Percentiles rank a stretch among this genome's conserved stretches.
These are phyloP conservation scores for Lytechinus variegatus DNA, from an alignment of 35 echinoderm and acorn worm species.

Conservation along the genomic window DNA sequence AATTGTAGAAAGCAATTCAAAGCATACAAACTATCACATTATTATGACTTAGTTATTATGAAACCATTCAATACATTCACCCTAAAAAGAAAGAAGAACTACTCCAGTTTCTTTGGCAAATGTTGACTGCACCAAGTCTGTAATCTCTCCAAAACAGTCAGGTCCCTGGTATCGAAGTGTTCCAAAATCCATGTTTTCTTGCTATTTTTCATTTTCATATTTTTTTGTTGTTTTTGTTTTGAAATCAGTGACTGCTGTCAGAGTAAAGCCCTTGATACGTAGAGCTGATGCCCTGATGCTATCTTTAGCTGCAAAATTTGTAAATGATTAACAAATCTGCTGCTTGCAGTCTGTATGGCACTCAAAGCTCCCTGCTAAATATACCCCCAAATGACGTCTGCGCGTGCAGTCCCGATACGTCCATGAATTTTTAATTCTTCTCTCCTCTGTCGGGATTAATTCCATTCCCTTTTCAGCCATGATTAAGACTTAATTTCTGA, in stretches of 20 bases:
- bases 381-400: slow-evolving; percentile 1
- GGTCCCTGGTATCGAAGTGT: background rate
- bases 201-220: slow-evolving; percentile 18
- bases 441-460: slow-evolving; percentile 9
- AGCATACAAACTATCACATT: no score
- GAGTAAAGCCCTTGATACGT: background rate
- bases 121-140: background rate
- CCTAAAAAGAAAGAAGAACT: background rate
- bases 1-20: no score
- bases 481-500: slow-evolving; percentile 4
- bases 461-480: background rate
- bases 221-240: background rate
- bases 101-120: background rate
- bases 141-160: background rate
- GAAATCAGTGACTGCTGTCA: background rate
- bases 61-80: background rate
- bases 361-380: slow-evolving; percentile 9
- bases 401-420: background rate
- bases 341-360: slow-evolving; percentile 14
- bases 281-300: background rate
- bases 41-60: background rate
- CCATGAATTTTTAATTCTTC: slow-evolving; percentile 20
- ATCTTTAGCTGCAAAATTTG: slow-evolving; percentile 50
- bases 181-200: background rate
- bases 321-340: slow-evolving; percentile 49